Base-by-base conservation (phyloP, 1,140 invertebrate species). In the Psilanteris sp. region DNA sequence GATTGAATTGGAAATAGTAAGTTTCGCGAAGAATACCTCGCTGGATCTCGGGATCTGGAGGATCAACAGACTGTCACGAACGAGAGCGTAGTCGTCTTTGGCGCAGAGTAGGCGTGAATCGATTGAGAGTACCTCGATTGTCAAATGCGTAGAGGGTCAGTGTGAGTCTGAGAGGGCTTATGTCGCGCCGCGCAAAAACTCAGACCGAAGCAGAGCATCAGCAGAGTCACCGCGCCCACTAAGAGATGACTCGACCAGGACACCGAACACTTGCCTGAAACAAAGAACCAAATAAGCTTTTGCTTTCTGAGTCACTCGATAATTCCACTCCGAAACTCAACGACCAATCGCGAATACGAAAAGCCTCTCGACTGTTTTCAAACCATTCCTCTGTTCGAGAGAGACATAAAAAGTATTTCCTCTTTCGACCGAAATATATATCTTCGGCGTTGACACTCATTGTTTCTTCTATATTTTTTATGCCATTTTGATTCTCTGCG, bases 191-290 rank as follows among this genome's bases (percentile, higher is more conserved):
- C 89, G 79, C 90, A 91, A 85, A 91, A 91, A 82, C 90, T 91
- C 71, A 92, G 83, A 27, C 88, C 87, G 73, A 91, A 91, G 83
- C 91, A 91, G 8, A 91, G 77, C 75, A 91, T 81, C 61, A 91
- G 85, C 13, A 91, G 79, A 4, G 86, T 85, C 55, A 91, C 90
- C 3, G 90, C 88, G 18, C 86, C 85, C n/a, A 88, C 83, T 52
- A 92, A 79, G 54, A 91, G 84, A 85, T 92, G 91, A 61, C 90
- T 90, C n/a, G 91, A 91, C 91, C 91, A 92, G 26, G 90, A 92
- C 46, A 92, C 80, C 52, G 90, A 88, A 76, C 92, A 92, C 22
- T 89, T 90, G 36, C 91, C 92, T 92, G 88, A 54, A 89, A 89
- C 79, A 77, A 81, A 72, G 61, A 75, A 52, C 39, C 44, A 76